Evolutionary conservation across 2,797 vertebrate genomes (phyloP).

Genomic region (Melanogrammus aeglefinus): DNA sequence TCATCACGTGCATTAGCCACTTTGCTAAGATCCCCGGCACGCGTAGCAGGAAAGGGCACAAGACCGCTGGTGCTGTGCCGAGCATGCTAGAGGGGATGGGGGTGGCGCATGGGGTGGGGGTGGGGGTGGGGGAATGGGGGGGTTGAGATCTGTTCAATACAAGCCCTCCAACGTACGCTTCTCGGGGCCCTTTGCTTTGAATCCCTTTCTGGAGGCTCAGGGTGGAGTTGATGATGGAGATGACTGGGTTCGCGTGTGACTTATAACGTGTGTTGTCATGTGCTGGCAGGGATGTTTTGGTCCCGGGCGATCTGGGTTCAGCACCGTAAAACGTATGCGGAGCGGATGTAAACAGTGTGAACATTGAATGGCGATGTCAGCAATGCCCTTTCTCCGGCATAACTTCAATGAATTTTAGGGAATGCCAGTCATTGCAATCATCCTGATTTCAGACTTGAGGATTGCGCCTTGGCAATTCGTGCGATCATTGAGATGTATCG

Average conservation of each 20-base stretch:
- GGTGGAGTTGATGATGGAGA: neutral
- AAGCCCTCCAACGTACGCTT: neutral
- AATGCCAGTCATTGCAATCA: neutral
- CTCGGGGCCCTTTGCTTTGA: neutral
- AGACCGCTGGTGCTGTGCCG: slow-evolving; percentile 75
- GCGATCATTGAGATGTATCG: neutral
- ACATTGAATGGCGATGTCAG: neutral
- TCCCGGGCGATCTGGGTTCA: slow-evolving; percentile 3
- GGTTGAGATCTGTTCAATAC: neutral
- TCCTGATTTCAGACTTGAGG: neutral
- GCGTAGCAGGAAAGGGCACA: slow-evolving; percentile 69
- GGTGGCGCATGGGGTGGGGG: too few species aligned
- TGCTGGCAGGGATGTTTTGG: neutral
- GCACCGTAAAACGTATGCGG: neutral
- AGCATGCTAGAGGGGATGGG: neutral
- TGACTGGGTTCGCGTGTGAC: neutral
- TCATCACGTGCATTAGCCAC: slow-evolving; percentile 99
- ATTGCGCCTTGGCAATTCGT: neutral
- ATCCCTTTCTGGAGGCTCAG: neutral
- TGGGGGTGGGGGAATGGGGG: too few species aligned
- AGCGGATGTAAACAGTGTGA: neutral
- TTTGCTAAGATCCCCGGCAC: slow-evolving; percentile 88
- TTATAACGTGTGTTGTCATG: neutral
- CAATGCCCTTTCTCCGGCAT: neutral
- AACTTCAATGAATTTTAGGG: too few species aligned